Percentiles rank a stretch among this genome's conserved stretches.
Evolutionary conservation across 1,140 invertebrate species (phyloP).

Genomic region (Drosophila aff.): DNA sequence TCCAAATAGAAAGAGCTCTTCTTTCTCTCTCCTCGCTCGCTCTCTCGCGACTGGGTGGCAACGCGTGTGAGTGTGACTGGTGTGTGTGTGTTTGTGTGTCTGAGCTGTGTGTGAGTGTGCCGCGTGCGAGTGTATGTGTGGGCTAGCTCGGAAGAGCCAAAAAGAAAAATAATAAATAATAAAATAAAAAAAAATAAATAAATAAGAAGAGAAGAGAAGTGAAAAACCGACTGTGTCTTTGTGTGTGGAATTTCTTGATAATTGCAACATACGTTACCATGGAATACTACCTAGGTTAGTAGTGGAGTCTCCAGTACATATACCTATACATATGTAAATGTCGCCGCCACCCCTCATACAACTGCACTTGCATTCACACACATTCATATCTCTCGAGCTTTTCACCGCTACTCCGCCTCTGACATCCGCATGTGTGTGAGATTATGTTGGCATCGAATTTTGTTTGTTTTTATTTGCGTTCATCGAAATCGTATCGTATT

Average conservation of each 20-base stretch:
- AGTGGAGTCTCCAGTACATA: conserved; percentile 50
- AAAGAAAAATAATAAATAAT: conserved; percentile 35
- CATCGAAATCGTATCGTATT: conserved; percentile 18
- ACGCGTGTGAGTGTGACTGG: conserved; percentile 46
- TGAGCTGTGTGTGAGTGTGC: conserved; percentile 45
- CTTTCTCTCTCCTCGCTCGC: conserved; percentile 29
- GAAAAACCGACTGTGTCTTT: conserved; percentile 69
- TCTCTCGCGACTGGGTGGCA: conserved; percentile 51
- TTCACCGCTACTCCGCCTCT: conserved; percentile 15
- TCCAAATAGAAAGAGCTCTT: conserved; percentile 76
- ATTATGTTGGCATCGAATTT: conserved; percentile 39
- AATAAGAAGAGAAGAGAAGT: conserved; percentile 38
- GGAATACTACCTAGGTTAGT: conserved; percentile 83
- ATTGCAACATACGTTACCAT: conserved; percentile 82
- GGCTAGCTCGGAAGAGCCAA: conserved; percentile 43
- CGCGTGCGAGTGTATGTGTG: conserved; percentile 51
- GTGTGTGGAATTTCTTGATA: conserved; percentile 74
- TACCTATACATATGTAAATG: conserved; percentile 23
- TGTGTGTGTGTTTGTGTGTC: conserved; percentile 40
- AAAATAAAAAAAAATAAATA: conserved; percentile 1
- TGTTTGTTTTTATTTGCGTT: conserved; percentile 39
- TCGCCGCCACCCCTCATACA: conserved; percentile 9
- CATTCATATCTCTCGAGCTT: conserved; percentile 12
- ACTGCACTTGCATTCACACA: conserved; percentile 30
- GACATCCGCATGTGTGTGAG: conserved; percentile 21